Percentiles rank a stretch among this genome's conserved stretches.
These are phyloP conservation scores for Phalacrocorax brasilianus DNA, from an alignment of 2,113 vertebrate species.

Conservation along the genomic window DNA sequence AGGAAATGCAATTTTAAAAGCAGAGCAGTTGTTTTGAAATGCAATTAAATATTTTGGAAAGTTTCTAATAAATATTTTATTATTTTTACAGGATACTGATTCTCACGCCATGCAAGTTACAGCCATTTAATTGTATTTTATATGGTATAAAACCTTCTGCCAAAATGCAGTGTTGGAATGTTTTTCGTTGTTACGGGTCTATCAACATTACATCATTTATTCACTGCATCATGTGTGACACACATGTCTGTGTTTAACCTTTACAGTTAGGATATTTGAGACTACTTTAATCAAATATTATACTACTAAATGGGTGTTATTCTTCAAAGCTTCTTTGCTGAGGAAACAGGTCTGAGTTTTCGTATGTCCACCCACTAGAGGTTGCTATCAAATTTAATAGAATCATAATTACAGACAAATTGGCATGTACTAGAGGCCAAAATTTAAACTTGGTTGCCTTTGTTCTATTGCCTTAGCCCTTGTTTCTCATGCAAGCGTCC, in stretches of 20 bases:
- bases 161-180: conserved; percentile 50
- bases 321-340: conserved; percentile 35
- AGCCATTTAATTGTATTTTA: conserved; percentile 57
- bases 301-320: conserved; percentile 37
- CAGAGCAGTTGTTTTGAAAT: conserved; percentile 26
- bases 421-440: neutral
- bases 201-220: conserved; percentile 64
- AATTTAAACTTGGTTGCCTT: conserved; percentile 64
- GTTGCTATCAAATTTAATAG: conserved; percentile 29
- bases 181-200: conserved; percentile 46
- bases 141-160: conserved; percentile 47
- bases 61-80: conserved; percentile 15
- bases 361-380: neutral
- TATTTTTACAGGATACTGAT: conserved; percentile 42
- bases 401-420: conserved; percentile 21
- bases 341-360: conserved; percentile 15
- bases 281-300: conserved; percentile 58
- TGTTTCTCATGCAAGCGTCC: neutral
- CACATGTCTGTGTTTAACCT: conserved; percentile 63
- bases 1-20: neutral
- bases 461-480: conserved; percentile 60
- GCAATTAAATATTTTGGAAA: conserved; percentile 25
- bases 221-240: conserved; percentile 61
- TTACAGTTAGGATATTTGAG: conserved; percentile 48
- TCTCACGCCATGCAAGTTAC: conserved; percentile 45